These are phyloP conservation scores for Leptonema lineaticorne DNA, from an alignment of 1,140 invertebrate genomes.

Conservation along the genomic window DNA sequence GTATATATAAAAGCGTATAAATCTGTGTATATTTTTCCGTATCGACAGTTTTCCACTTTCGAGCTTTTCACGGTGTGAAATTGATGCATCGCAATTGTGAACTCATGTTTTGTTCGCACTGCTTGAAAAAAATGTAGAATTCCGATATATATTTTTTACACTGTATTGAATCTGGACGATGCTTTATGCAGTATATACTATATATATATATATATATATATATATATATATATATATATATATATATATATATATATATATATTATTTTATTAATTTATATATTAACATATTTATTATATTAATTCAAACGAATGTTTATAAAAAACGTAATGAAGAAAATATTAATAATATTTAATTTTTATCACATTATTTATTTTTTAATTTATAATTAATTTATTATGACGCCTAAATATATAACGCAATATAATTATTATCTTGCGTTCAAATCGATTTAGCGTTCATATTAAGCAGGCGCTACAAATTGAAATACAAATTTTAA, in stretches of 20 bases:
- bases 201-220: neutral
- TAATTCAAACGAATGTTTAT: too few relatives aligned
- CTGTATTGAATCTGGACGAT: too few relatives aligned
- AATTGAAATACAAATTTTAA: too few relatives aligned
- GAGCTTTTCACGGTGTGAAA: neutral
- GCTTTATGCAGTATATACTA: too few relatives aligned
- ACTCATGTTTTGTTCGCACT: neutral
- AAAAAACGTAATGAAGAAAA: neutral
- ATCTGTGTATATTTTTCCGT: too few relatives aligned
- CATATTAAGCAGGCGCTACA: too few relatives aligned
- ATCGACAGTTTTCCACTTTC: too few relatives aligned
- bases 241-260: neutral
- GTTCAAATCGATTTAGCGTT: too few relatives aligned
- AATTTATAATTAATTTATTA: neutral
- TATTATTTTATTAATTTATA: neutral
- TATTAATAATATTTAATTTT: too few relatives aligned
- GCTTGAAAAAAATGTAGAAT: neutral
- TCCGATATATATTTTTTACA: neutral
- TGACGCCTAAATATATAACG: too few relatives aligned
- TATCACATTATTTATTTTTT: neutral
- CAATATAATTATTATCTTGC: too few relatives aligned
- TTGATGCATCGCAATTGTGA: neutral
- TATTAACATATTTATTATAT: neutral
- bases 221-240: neutral
- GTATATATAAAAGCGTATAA: too few relatives aligned